Evolutionary conservation across 2,113 vertebrate genomes (phyloP).

Genomic region (Nycticebus coucang): DNA sequence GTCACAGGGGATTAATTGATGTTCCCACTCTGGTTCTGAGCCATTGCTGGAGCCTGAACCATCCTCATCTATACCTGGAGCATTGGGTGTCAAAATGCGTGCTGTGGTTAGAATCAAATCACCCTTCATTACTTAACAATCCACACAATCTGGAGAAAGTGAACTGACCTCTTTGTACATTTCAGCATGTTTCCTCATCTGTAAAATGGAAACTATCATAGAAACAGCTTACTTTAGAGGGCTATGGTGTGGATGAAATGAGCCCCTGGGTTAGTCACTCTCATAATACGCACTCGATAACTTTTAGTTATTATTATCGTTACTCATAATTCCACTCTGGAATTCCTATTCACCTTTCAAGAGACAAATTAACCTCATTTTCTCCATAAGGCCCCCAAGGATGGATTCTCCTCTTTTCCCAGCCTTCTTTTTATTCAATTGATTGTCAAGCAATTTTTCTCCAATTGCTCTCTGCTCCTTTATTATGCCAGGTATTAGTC

Average conservation of each 20-base stretch:
- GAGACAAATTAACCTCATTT: not conserved
- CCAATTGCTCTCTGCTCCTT: not conserved
- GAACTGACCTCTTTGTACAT: not conserved
- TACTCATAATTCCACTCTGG: not conserved
- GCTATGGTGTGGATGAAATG: not conserved
- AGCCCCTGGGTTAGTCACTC: not conserved
- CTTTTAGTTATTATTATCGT: not conserved
- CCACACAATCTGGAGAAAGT: not conserved
- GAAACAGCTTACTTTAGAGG: not conserved
- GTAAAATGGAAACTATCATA: not conserved
- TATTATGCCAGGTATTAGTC: not conserved
- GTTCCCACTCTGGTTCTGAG: not conserved
- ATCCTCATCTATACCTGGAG: not conserved
- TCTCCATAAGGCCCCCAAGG: not conserved
- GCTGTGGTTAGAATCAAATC: not conserved
- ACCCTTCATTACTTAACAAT: too few species aligned
- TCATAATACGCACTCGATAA: not conserved
- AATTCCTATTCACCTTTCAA: not conserved
- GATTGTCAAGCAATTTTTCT: not conserved
- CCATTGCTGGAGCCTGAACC: too few species aligned
- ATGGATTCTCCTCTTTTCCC: not conserved
- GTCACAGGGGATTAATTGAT: fast-evolving
- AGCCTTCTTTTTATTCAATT: not conserved
- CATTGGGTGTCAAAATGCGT: not conserved
- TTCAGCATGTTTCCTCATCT: not conserved